Base-by-base conservation (phyloP, 92 coral and sea anemone species). In the Heteractis magnifica region DNA sequence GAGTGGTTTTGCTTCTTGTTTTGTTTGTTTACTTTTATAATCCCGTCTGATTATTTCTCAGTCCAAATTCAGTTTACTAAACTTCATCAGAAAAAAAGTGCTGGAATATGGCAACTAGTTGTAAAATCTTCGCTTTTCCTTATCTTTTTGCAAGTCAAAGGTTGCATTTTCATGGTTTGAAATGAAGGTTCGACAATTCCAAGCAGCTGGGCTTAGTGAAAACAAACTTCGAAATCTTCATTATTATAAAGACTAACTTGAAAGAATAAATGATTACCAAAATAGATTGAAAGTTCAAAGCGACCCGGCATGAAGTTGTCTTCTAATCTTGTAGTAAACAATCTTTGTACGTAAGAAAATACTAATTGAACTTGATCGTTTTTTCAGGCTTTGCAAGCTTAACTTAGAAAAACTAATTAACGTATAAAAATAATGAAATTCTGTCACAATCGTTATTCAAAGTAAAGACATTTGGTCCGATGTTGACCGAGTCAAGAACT, bases 401-500 rank as follows among this genome's bases (percentile, higher is more conserved):
- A 75, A 70, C 1, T 59, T 49, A 15, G 53, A 52, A 34, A 50
- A 81, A 71, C 68, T 68, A 82, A 90, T 81, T 85, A 81, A 78
- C 50, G 20, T 81, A 84, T 81, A 81, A 85, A 84, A 84, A 70
- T 84, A 90, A 88, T 87, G 84, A 87, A 87, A 72, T 65, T 71
- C 51, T 81, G 87, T 78, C 77, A 81, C 68, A 84, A 81, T 49
- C 55, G 34, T 87, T 71, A 79, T 77, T 78, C 51, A 78, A 85
- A 72, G 13, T 65, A 78, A 84, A 82, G 77, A 90, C 93, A 90
- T 87, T 90, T 90, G 93, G 83, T 64, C 64, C 50, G 8, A 51
- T 72, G 81, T 49, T 73, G 80, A 84, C 81, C 26, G 79, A 75
- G 84, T 71, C 53, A 70, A 70, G 49, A 34, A 34, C 64, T 59